Conservation (phyloP, 2,113 vertebrate species). For the Chlorocebus sabaeus region DNA sequence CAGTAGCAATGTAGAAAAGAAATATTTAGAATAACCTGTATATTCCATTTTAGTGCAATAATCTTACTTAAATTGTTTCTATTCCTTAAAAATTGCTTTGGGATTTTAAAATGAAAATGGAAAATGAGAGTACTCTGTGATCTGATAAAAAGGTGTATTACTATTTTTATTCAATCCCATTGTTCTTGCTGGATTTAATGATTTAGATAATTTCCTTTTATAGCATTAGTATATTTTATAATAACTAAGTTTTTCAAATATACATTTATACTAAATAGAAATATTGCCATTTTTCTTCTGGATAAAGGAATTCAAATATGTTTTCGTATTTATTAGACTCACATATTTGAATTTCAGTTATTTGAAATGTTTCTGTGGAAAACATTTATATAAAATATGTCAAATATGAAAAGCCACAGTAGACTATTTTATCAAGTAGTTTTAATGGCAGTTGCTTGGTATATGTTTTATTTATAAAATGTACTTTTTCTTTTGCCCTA, state of each 20-base stretch:
- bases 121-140: neutral
- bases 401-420: neutral
- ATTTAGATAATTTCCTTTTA: neutral
- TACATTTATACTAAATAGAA: neutral
- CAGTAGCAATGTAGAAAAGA: neutral
- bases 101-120: neutral
- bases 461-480: neutral
- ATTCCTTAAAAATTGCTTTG: neutral
- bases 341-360: neutral
- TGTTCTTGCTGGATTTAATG: neutral
- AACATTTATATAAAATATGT: neutral
- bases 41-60: neutral
- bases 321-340: neutral
- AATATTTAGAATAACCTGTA: neutral
- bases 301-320: neutral
- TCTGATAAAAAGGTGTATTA: neutral
- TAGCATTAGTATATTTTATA: neutral
- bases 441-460: neutral
- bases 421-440: neutral
- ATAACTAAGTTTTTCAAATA: neutral
- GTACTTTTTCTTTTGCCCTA: slow-evolving; percentile 72
- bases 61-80: neutral
- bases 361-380: neutral
- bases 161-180: neutral
- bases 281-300: neutral